phyloP scores from a whole-genome alignment of 2,888 invertebrate species.

The Polymixis flavicincta region DNA sequence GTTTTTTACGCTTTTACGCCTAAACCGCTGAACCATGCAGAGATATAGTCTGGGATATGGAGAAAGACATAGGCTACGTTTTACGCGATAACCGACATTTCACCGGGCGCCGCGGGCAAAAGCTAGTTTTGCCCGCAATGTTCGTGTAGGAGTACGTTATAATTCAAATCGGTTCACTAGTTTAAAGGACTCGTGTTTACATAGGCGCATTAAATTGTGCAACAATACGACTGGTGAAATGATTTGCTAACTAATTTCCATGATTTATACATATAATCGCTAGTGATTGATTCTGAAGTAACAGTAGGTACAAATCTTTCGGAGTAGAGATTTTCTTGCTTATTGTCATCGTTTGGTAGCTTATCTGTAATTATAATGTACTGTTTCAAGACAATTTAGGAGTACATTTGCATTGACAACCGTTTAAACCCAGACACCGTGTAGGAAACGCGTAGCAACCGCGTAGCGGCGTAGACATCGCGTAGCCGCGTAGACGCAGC shows the following conservation, averaged over 20 bases:
- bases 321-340: background rate
- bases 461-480: background rate
- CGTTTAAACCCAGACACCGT: background rate
- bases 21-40: too few relatives aligned
- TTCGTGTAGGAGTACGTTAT: conserved; percentile 21
- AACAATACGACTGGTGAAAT: conserved; percentile 13
- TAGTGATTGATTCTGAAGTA: background rate
- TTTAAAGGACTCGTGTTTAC: conserved; percentile 23
- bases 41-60: too few relatives aligned
- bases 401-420: background rate
- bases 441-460: background rate
- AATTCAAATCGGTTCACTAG: conserved; percentile 31
- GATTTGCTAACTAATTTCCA: background rate
- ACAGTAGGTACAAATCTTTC: background rate
- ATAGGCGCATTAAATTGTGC: conserved; percentile 15
- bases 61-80: too few relatives aligned
- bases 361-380: background rate
- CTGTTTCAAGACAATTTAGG: background rate
- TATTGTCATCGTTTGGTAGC: too few relatives aligned
- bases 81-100: too few relatives aligned
- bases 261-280: background rate
- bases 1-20: too few relatives aligned
- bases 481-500: background rate
- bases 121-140: background rate
- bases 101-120: too few relatives aligned